Percentiles rank a stretch among this genome's conserved stretches.
These are phyloP conservation scores for Temnopleurus reevesii DNA, from an alignment of 53 echinoderm and acorn worm species.

Conservation along the genomic window DNA sequence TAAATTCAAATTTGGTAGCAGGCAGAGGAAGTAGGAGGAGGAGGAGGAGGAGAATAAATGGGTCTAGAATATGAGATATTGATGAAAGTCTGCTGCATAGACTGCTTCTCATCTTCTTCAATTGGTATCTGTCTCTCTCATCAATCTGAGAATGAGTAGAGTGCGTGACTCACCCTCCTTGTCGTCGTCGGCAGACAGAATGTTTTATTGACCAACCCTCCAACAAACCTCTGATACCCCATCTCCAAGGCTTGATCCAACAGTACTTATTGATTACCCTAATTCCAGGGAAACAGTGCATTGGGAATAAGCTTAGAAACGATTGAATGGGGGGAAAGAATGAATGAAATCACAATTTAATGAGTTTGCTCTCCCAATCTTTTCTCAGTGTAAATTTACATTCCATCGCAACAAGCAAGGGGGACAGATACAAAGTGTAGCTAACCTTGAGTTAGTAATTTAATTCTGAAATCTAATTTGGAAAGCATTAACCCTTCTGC, in stretches of 20 bases:
- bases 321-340: background rate
- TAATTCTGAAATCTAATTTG: conserved; percentile 41
- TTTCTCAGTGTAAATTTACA: background rate
- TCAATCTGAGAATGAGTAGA: conserved; percentile 21
- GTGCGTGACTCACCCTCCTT: conserved; percentile 28
- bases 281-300: background rate
- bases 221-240: conserved; percentile 24
- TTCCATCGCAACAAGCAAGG: background rate
- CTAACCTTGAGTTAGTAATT: conserved; percentile 42
- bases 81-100: background rate
- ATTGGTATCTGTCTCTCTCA: conserved; percentile 53
- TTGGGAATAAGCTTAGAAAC: background rate
- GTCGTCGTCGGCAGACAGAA: conserved; percentile 14
- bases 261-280: conserved; percentile 25
- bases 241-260: background rate
- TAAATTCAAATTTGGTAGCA: no score
- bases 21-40: background rate
- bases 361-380: conserved; percentile 18
- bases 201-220: conserved; percentile 52
- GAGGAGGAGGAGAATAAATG: background rate
- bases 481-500: conserved; percentile 16
- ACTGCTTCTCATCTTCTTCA: conserved; percentile 14
- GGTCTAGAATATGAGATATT: background rate
- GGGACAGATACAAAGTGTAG: background rate
- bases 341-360: conserved; percentile 1